Conservation (phyloP, 2,797 vertebrate species). For the Myripristis murdjan region DNA sequence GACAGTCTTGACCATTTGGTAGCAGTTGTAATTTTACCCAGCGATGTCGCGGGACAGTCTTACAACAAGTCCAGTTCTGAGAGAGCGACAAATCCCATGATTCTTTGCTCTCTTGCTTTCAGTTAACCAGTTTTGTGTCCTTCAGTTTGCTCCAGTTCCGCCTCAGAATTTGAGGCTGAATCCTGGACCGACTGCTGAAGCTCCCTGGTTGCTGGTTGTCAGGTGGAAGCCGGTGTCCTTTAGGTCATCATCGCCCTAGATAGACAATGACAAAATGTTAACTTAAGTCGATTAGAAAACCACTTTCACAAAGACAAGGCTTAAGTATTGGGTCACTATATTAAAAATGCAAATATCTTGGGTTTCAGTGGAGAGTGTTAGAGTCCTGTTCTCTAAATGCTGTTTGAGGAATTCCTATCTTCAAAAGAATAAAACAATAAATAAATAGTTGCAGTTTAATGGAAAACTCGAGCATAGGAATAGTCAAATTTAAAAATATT, state of each 20-base stretch:
- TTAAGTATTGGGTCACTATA: too few relatives aligned
- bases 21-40: constrained; percentile 51
- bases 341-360: neutral
- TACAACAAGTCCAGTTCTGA: constrained; percentile 35
- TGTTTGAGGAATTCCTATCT: neutral
- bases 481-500: constrained; percentile 10
- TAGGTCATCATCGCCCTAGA: constrained; percentile 95
- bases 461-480: neutral
- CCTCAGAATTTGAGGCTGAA: constrained; percentile 97
- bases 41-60: constrained; percentile 2
- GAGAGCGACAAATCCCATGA: constrained; percentile 50
- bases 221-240: constrained; percentile 97
- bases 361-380: constrained; percentile 1
- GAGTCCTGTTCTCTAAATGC: neutral
- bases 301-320: neutral
- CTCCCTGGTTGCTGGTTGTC: constrained; percentile 96
- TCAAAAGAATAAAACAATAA: constrained; percentile 30
- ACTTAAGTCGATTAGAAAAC: neutral
- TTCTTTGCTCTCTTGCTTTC: constrained; percentile 26
- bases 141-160: neutral
- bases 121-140: constrained; percentile 7
- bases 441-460: neutral
- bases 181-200: constrained; percentile 94
- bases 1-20: constrained; percentile 70
- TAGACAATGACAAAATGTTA: constrained; percentile 13